Percentiles rank a stretch among this genome's conserved stretches.
Conservation (phyloP, 2,797 vertebrate species). For the Geotrypetes seraphini region DNA sequence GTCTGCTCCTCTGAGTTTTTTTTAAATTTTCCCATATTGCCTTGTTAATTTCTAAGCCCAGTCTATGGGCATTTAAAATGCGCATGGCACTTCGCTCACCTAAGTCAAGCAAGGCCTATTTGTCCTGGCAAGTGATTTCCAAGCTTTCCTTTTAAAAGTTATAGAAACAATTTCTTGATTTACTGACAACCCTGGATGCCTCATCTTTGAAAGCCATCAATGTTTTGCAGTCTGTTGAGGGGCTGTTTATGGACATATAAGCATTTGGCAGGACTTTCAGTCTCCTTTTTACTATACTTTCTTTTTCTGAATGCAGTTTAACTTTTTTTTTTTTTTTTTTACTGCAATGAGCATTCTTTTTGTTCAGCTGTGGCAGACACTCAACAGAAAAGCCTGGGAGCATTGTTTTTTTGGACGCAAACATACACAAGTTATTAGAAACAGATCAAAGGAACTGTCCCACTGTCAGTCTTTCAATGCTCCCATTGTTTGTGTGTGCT, state of each 20-base stretch:
- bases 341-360: constrained; percentile 24
- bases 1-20: too few relatives aligned
- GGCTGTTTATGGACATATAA: constrained; percentile 31
- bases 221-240: constrained; percentile 12
- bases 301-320: constrained; percentile 16
- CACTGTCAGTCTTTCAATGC: constrained; percentile 59
- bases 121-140: too few relatives aligned
- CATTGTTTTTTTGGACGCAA: constrained; percentile 75
- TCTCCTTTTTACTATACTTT: constrained; percentile 20
- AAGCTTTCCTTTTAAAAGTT: constrained; percentile 18
- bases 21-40: too few relatives aligned
- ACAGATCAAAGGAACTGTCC: constrained; percentile 62
- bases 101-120: too few relatives aligned
- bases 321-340: constrained; percentile 19
- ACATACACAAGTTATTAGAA: constrained; percentile 75
- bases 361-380: constrained; percentile 11
- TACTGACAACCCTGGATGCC: constrained; percentile 15
- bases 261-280: constrained; percentile 23
- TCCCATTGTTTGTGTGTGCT: constrained; percentile 62
- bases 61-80: too few relatives aligned
- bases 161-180: constrained; percentile 13
- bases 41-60: too few relatives aligned
- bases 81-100: too few relatives aligned
- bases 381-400: constrained; percentile 47
- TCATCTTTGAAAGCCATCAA: constrained; percentile 22